Percentiles rank a stretch among this genome's conserved stretches.
Conservation (phyloP, 2,888 invertebrate genomes). For the Masnerella sp. region DNA sequence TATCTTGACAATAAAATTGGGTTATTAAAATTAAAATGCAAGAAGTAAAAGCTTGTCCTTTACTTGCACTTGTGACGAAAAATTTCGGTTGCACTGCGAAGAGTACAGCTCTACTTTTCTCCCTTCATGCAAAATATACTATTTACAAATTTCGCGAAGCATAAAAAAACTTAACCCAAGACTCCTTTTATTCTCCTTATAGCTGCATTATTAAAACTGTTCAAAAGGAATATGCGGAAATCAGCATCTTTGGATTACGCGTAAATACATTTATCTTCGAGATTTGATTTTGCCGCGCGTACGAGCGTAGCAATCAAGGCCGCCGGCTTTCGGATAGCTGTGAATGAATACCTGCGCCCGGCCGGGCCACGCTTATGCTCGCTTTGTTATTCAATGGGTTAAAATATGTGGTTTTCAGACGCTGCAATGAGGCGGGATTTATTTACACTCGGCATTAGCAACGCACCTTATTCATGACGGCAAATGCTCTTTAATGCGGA, state of each 20-base stretch:
- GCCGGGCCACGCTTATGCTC: slow-evolving; percentile 1
- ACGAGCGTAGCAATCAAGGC: slow-evolving; percentile 20
- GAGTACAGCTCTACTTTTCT: no score
- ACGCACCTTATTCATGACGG: slow-evolving; percentile 27
- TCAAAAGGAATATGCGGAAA: no score
- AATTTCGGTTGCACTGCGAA: no score
- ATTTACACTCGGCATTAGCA: slow-evolving; percentile 32
- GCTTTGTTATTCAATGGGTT: slow-evolving; percentile 42
- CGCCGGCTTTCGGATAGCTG: slow-evolving; percentile 33
- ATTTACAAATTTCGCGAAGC: no score
- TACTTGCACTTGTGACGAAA: no score
- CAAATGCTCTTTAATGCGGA: slow-evolving; percentile 14
- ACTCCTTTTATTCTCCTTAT: no score
- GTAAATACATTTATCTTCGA: slow-evolving; percentile 19
- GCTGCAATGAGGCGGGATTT: slow-evolving; percentile 38
- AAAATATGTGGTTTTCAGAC: slow-evolving; percentile 39
- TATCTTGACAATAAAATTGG: no score
- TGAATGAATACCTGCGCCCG: slow-evolving; percentile 37
- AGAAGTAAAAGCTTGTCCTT: no score
- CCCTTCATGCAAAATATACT: no score
- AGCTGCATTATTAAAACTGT: no score
- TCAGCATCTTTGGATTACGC: slow-evolving; percentile 31
- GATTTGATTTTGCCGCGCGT: background rate
- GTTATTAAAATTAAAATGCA: no score
- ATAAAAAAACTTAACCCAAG: no score